Percentiles rank a stretch among this genome's conserved stretches.
These are phyloP conservation scores for Drosophila navojoa DNA, from an alignment of 1,140 invertebrate species.

Conservation along the genomic window DNA sequence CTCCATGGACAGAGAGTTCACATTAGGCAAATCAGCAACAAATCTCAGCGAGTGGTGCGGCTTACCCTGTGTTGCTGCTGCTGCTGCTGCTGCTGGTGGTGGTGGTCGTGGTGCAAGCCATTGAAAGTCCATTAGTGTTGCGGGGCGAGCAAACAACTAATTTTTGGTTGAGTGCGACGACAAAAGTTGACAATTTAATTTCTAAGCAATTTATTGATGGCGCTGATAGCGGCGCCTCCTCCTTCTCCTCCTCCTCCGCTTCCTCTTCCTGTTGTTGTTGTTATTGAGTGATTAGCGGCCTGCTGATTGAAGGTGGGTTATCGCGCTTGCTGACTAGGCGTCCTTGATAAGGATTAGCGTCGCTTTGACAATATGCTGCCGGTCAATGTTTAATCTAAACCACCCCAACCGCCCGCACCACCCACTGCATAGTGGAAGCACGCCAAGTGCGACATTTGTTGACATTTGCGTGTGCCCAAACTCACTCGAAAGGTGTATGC, in stretches of 20 bases:
- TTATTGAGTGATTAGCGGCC: slow-evolving; percentile 22
- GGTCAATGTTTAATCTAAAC: slow-evolving; percentile 40
- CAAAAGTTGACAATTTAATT: slow-evolving; percentile 81
- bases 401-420: neutral
- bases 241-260: neutral
- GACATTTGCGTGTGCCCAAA: slow-evolving; percentile 60
- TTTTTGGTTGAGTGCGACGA: slow-evolving; percentile 23
- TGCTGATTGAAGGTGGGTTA: neutral
- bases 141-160: slow-evolving; percentile 29
- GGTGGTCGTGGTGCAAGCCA: slow-evolving; percentile 28
- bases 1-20: slow-evolving; percentile 18
- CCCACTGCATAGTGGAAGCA: slow-evolving; percentile 35
- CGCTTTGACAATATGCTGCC: slow-evolving; percentile 46
- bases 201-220: slow-evolving; percentile 71
- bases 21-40: slow-evolving; percentile 57
- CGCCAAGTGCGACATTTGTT: slow-evolving; percentile 76
- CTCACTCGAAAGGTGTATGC: neutral
- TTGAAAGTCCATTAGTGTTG: slow-evolving; percentile 78
- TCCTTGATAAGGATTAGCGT: slow-evolving; percentile 54
- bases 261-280: slow-evolving; percentile 15
- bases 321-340: slow-evolving; percentile 5
- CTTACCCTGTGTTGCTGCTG: neutral
- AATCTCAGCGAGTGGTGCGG: slow-evolving; percentile 5
- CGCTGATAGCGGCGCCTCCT: slow-evolving; percentile 38
- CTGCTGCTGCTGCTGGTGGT: no score